A percentile compares a stretch with the other conserved stretches of the same genome.
Conservation (phyloP, 2,797 vertebrate species). For the Xyrichtys novacula region DNA sequence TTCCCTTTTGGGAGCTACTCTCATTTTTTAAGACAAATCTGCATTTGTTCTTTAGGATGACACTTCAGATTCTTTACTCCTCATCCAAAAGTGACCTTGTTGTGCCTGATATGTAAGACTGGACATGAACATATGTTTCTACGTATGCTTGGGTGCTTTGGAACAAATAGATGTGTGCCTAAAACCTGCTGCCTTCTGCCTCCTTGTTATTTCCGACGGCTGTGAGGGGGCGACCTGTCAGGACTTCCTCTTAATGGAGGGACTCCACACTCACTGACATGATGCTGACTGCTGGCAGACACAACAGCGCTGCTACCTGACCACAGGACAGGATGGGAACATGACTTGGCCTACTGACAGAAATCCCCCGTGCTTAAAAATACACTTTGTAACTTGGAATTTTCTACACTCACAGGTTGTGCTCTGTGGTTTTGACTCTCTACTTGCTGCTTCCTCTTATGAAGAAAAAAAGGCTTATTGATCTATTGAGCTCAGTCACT, state of each 20-base stretch:
- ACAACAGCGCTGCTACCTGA: conserved; percentile 31
- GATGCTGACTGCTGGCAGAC: conserved; percentile 43
- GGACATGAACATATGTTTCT: background rate
- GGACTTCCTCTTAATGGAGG: conserved; percentile 58
- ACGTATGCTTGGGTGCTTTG: background rate
- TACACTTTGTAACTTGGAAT: background rate
- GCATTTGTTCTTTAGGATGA: conserved; percentile 24
- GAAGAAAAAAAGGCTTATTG: background rate
- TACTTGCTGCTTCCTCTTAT: background rate
- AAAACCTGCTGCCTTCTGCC: conserved; percentile 27
- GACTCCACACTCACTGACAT: conserved; percentile 39
- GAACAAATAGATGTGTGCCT: conserved; percentile 12
- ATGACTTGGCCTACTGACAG: conserved; percentile 26
- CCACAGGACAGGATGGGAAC: conserved; percentile 25
- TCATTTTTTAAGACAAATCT: conserved; percentile 46
- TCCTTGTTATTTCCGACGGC: conserved; percentile 37
- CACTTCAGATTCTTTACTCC: too few species aligned
- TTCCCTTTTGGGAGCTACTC: conserved; percentile 32
- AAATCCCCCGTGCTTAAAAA: conserved; percentile 3
- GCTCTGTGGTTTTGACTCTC: background rate
- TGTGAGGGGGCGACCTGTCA: conserved; percentile 39
- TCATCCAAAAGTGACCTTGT: too few species aligned
- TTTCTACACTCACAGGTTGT: background rate
- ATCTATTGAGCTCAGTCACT: background rate
- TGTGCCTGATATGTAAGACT: background rate